Conservation (phyloP, 2,113 vertebrate species). For the Oenanthe oenanthe region DNA sequence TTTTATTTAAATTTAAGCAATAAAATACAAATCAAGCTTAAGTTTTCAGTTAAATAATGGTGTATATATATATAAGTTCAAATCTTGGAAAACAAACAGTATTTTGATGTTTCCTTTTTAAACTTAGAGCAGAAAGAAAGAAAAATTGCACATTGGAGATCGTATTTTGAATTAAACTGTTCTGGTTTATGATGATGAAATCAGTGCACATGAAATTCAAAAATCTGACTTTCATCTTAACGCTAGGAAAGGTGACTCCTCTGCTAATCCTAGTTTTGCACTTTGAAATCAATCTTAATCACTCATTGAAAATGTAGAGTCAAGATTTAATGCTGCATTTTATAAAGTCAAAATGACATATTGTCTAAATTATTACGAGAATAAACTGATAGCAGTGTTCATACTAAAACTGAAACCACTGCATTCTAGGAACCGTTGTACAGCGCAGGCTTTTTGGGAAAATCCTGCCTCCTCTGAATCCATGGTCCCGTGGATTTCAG, state of each 20-base stretch:
- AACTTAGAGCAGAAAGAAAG: conserved; percentile 50
- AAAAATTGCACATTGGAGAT: conserved; percentile 61
- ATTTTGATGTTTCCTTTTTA: conserved; percentile 65
- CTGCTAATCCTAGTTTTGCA: conserved; percentile 75
- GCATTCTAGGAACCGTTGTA: neutral
- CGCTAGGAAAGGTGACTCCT: conserved; percentile 64
- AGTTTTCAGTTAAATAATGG: conserved; percentile 69
- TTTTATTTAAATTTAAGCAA: conserved; percentile 84
- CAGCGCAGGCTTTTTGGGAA: neutral
- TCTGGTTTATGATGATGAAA: conserved; percentile 30
- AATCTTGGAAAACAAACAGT: conserved; percentile 55
- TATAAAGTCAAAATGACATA: conserved; percentile 65
- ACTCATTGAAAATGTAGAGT: conserved; percentile 49
- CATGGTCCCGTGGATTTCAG: neutral
- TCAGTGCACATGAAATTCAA: conserved; percentile 51
- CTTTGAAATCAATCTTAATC: conserved; percentile 71
- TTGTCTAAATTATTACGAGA: conserved; percentile 52
- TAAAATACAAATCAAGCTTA: conserved; percentile 73
- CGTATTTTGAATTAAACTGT: conserved; percentile 57
- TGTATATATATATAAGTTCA: conserved; percentile 60
- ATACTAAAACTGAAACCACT: conserved; percentile 33
- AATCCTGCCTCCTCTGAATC: conserved; percentile 22
- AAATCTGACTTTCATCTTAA: conserved; percentile 61
- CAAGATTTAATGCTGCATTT: conserved; percentile 77
- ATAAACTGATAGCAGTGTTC: conserved; percentile 57